Evolutionary conservation across 2,113 vertebrate species (phyloP), one percentile per base, ranked within the genome.

Genomic region (Microcebus griseorufus): DNA sequence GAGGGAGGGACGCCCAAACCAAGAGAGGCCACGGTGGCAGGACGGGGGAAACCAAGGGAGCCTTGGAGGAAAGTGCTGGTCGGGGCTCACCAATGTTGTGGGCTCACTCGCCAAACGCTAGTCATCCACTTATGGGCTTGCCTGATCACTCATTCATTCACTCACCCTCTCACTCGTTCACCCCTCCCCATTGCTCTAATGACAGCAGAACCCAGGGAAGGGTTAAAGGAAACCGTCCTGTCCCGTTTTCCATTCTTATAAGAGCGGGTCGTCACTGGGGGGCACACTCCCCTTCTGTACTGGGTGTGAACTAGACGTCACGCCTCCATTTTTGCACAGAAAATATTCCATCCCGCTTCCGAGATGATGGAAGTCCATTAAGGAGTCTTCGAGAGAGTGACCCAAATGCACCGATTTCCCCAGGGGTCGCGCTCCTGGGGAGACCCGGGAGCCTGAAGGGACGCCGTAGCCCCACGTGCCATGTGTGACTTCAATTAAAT

Each of bases 381-480:
- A 82, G 37, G 48, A 81, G 48, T 22, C 29, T 75, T 42, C 13
- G 48, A 84, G 6, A 62, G 69, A 78, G 17, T 25, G 29, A 69
- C 87, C 62, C 42, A 23, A 76, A 95, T 73, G 10, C 72, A 42
- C 53, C 60, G 34, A 69, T 42, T 32, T 90, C 78, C 90, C 79
- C 14, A 20, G 42, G 34, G 48, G 34, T 70, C 62, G 78, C 14
- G 17, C 39, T 62, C 69, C 53, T 25, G 29, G 25, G 53, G 60
- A 53, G 7, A 32, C 42, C 22, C 42, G 42, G 10, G 17, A 22
- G 7, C 18, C 76, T 34, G 6, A 37, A 83, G 58, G 51, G 17
- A 55, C 13, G 34, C 9, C 58, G 73, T 22, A 37, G 69, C 72
- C 32, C 37, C 1, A 0, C 0, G 0, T 9, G 17, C 22, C n/a